Evolutionary conservation across 2,888 invertebrate species (phyloP).

Genomic region (Diabrotica balteata): DNA sequence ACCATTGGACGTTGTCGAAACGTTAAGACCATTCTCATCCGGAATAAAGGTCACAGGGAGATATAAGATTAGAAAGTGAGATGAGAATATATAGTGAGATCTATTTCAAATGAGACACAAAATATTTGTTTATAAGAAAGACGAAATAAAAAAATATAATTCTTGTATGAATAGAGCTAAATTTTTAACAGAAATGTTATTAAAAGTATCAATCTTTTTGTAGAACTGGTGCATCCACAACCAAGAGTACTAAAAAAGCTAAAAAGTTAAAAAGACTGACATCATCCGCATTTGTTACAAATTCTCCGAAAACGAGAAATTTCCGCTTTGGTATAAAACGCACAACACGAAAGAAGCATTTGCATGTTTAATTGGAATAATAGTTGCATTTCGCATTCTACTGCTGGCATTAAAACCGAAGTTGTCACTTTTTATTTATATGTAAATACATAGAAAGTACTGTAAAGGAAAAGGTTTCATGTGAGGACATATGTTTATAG

Average conservation of each 20-base stretch:
- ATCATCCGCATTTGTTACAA: conserved; percentile 16
- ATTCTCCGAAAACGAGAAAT: conserved; percentile 32
- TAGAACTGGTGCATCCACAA: too few species aligned
- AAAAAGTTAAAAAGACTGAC: conserved; percentile 20
- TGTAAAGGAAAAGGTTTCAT: background rate
- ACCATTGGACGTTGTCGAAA: too few species aligned
- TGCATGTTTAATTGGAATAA: conserved; percentile 51
- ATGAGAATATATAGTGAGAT: too few species aligned
- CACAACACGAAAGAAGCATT: conserved; percentile 36
- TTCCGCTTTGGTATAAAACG: conserved; percentile 35
- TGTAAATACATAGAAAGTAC: background rate
- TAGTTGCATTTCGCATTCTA: conserved; percentile 42
- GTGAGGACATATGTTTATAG: conserved; percentile 8
- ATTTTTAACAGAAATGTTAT: too few species aligned
- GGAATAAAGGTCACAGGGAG: too few species aligned
- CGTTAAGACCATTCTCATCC: too few species aligned
- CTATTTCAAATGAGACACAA: too few species aligned
- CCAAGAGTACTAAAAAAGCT: background rate
- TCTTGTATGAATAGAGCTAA: too few species aligned
- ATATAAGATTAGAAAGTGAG: too few species aligned
- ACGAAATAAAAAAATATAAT: too few species aligned
- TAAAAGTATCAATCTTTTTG: too few species aligned
- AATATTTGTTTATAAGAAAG: too few species aligned
- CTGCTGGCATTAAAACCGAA: conserved; percentile 18
- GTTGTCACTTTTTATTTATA: conserved; percentile 30